Evolutionary conservation across 2,888 invertebrate species (phyloP).

Genomic region (Eupeodes latifasciatus): DNA sequence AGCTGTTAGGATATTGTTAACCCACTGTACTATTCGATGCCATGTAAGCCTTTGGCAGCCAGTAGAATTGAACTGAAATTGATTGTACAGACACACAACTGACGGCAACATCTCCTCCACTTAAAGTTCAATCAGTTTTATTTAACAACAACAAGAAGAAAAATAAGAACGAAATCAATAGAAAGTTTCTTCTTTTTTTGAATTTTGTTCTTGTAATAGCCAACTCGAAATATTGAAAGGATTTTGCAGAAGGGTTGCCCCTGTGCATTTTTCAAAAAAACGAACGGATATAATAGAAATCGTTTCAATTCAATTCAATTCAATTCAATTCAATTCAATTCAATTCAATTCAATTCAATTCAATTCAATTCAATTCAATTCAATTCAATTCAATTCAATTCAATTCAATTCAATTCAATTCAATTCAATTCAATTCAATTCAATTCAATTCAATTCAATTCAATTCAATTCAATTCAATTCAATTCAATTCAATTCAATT

Average conservation of each 20-base stretch:
- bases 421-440: too few relatives aligned
- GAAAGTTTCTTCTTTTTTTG: slow-evolving; percentile 7
- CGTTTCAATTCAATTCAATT: too few relatives aligned
- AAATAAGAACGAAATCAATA: background rate
- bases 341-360: too few relatives aligned
- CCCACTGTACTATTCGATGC: background rate
- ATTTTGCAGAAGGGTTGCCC: background rate
- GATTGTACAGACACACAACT: slow-evolving; percentile 45
- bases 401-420: too few relatives aligned
- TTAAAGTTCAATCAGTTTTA: slow-evolving; percentile 52
- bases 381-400: too few relatives aligned
- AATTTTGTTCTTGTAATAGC: slow-evolving; percentile 20
- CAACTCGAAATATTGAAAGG: background rate
- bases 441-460: too few relatives aligned
- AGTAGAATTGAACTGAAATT: slow-evolving; percentile 39
- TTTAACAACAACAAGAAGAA: background rate
- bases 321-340: too few relatives aligned
- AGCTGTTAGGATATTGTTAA: background rate
- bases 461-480: too few relatives aligned
- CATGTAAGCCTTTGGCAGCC: background rate
- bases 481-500: too few relatives aligned
- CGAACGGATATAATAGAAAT: too few relatives aligned
- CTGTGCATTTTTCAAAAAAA: background rate
- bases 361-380: too few relatives aligned
- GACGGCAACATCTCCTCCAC: slow-evolving; percentile 30